Evolutionary conservation across 35 echinoderm and acorn worm species (phyloP), one percentile per base, ranked within the genome.

Genomic region (Holothuria glaberrima): DNA sequence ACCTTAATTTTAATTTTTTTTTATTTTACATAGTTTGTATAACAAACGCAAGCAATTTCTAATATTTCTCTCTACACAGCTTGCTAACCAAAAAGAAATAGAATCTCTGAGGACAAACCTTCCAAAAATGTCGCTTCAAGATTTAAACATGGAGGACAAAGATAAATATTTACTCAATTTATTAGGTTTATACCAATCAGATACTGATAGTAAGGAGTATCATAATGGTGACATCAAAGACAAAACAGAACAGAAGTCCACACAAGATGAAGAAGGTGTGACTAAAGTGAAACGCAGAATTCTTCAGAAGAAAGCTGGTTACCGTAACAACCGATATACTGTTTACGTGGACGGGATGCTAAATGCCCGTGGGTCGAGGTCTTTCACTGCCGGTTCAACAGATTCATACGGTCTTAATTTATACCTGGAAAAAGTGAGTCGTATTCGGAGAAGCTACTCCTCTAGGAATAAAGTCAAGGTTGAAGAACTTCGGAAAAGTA

Each of bases 121-220:
- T 9, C 74, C 74, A 26, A 78, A 45, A 4, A 6, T 78, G 27
- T 48, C 74, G 3, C 38, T 78, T 20, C 38, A 78, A 78, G 74
- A 78, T 78, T 78, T 78, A 16, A 28, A 78, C 10, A 24, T 48
- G 74, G 36, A 78, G 21, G 41, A 28, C 13, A 54, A 54, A 16
- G 74, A 78, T 50, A 48, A 41, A 3, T 78, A 48, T 48, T 48
- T 78, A 48, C 41, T 78, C 18, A 78, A 78, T 48, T 48, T 78
- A 26, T 78, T 78, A 78, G 74, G 74, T 25, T 25, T 78, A 48
- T 78, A 78, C 20, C 44, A 41, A 0, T n/a, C 38, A 21, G 74
- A 78, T 6, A 48, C 5, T 9, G 44, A 78, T 27, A 27, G 50
- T 22, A 48, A 78, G n/a, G 74, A 48, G 0, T 6, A 5, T 32